Evolutionary conservation across 2,797 vertebrate genomes (phyloP), one percentile per base, ranked within the genome.

Genomic region (Sebastes trivittatus): DNA sequence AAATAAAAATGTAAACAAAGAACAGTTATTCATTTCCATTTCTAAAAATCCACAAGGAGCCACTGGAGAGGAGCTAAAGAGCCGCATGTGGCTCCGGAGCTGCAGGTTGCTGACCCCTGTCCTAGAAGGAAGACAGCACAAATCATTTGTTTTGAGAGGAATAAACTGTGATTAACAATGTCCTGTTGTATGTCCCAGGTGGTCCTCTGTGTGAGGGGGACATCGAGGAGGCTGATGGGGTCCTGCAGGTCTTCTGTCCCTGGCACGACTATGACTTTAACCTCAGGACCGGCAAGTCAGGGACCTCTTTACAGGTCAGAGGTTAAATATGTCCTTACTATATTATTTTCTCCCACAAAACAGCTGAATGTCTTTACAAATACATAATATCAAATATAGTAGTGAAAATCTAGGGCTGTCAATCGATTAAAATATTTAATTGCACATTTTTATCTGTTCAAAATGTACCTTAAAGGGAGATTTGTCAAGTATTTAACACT

Each of bases 261-360:
- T 96, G 96, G 96, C 96, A 96, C 14, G 95, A 96, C 75, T 96
- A 95, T 64, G 82, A 95, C 82, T 96, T 96, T 87, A 89, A 95
- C 74, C 94, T 96, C 71, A 92, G 92, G 71, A 96, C 95, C 1
- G 95, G 95, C 38, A 88, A 38, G 64, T 96, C 96, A 23, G 92
- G 93, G 62, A 87, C 93, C 7, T 93, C 94, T 7, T 86, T 96
- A 80, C 89, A 96, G 92, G 96, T 96, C 52, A 83, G 90, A 75
- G 6, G 22, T 65, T 22, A 46, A 77, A 20, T 20, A 3, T 61
- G 29, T 18, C 30, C 16, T 13, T 9, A 25, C 18, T 49, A 4
- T 14, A 3, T 7, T 18, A 4, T 58, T 5, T 27, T 55, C 23
- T 42, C 60, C 60, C n/a, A 7, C 27, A 18, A 25, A 27, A 9